Evolutionary conservation across 2,888 invertebrate genomes (phyloP).

Genomic region (Drosophila gaucha): DNA sequence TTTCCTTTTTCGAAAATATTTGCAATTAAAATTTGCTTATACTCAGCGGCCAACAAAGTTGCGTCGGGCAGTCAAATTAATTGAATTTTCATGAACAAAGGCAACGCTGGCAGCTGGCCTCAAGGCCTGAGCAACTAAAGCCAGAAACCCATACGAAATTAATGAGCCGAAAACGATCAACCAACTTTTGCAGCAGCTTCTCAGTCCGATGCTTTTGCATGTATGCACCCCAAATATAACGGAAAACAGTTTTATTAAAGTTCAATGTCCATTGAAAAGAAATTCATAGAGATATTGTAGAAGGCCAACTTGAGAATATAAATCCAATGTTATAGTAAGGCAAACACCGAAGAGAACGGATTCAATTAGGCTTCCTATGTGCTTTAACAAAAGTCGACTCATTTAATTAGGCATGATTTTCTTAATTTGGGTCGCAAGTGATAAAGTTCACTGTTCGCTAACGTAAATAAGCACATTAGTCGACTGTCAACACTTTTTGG

Average conservation of each 20-base stretch:
- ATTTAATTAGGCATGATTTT: constrained; percentile 28
- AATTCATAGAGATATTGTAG: neutral
- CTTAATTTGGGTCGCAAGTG: constrained; percentile 40
- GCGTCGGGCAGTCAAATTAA: constrained; percentile 26
- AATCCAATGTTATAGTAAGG: too few relatives aligned
- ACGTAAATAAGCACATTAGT: constrained; percentile 56
- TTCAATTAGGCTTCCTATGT: too few relatives aligned
- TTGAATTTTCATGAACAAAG: constrained; percentile 31
- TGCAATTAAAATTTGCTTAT: constrained; percentile 59
- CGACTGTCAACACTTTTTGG: constrained; percentile 66
- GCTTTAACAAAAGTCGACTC: too few relatives aligned
- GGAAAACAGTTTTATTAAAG: too few relatives aligned
- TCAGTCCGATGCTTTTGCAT: neutral
- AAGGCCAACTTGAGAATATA: too few relatives aligned
- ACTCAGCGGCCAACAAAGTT: constrained; percentile 37
- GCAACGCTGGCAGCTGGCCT: constrained; percentile 7
- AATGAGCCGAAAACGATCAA: constrained; percentile 23
- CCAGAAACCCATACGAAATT: constrained; percentile 25
- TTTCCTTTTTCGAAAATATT: constrained; percentile 47
- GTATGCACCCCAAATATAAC: neutral
- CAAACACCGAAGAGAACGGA: too few relatives aligned
- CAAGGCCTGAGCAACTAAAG: constrained; percentile 2
- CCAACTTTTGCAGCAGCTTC: too few relatives aligned
- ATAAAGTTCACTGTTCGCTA: constrained; percentile 44
- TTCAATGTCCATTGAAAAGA: too few relatives aligned